phyloP scores from a whole-genome alignment of 2,113 vertebrate species.

The Scophthalmus maximus region DNA sequence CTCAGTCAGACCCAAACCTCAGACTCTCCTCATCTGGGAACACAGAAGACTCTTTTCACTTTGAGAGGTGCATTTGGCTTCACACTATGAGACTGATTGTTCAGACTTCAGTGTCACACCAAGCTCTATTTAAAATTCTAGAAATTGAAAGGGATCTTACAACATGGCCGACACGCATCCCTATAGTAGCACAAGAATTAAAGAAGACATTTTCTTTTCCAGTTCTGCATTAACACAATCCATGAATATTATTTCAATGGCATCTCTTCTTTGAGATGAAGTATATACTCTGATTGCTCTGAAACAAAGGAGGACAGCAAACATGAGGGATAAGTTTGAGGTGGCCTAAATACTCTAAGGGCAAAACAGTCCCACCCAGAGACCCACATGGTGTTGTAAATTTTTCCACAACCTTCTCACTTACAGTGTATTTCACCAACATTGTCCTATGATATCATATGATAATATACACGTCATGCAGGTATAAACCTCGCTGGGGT shows the following conservation, averaged over 20 bases:
- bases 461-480: too few species aligned
- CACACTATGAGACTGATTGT: too few species aligned
- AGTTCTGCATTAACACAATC: background rate
- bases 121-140: background rate
- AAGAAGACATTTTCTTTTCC: background rate
- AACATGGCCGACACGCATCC: background rate
- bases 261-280: background rate
- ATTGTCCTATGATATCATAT: too few species aligned
- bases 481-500: too few species aligned
- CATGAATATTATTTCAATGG: background rate
- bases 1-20: background rate
- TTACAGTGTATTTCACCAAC: too few species aligned
- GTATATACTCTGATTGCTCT: too few species aligned
- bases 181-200: background rate
- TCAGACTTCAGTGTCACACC: background rate
- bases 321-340: too few species aligned
- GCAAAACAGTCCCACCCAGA: too few species aligned
- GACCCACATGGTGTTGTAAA: too few species aligned
- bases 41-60: background rate
- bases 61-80: background rate
- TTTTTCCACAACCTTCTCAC: too few species aligned
- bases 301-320: too few species aligned
- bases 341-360: too few species aligned
- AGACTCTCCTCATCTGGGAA: constrained; percentile 6
- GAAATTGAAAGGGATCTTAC: background rate